Evolutionary conservation across 2,888 invertebrate species (phyloP).

Genomic region (Linyphia triangularis): DNA sequence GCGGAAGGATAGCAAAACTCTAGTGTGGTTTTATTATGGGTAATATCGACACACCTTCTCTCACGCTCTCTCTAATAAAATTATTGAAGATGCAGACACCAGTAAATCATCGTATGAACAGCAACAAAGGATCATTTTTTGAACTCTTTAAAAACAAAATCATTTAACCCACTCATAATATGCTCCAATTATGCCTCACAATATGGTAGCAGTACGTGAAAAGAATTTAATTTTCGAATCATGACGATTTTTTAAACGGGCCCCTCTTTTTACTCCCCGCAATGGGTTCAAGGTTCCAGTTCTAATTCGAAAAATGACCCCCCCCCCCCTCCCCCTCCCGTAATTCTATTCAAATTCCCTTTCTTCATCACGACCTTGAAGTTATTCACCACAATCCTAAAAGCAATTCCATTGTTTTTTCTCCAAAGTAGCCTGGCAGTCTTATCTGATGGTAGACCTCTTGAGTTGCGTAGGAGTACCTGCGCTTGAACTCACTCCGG

Average conservation of each 20-base stretch:
- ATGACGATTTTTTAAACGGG: constrained; percentile 17
- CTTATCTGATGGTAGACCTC: constrained; percentile 35
- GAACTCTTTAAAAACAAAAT: no score
- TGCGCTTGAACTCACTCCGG: not conserved
- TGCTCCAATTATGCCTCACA: not conserved
- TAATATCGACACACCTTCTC: no score
- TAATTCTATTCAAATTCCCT: constrained; percentile 43
- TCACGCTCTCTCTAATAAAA: no score
- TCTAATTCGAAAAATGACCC: constrained; percentile 36
- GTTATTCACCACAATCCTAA: constrained; percentile 22
- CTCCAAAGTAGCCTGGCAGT: not conserved
- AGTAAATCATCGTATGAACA: no score
- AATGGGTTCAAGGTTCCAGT: constrained; percentile 57
- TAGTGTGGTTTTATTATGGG: no score
- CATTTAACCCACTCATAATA: no score
- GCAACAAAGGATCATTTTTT: no score
- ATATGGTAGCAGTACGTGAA: constrained; percentile 4
- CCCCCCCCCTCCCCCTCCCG: no score
- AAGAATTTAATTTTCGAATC: constrained; percentile 10
- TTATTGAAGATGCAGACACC: no score
- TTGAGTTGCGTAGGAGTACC: constrained; percentile 25
- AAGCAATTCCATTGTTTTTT: constrained; percentile 70
- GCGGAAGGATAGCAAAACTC: no score
- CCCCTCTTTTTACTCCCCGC: not conserved
- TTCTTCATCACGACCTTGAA: constrained; percentile 59